These are phyloP conservation scores for Pelobates fuscus DNA, from an alignment of 2,113 vertebrate species.

Conservation along the genomic window DNA sequence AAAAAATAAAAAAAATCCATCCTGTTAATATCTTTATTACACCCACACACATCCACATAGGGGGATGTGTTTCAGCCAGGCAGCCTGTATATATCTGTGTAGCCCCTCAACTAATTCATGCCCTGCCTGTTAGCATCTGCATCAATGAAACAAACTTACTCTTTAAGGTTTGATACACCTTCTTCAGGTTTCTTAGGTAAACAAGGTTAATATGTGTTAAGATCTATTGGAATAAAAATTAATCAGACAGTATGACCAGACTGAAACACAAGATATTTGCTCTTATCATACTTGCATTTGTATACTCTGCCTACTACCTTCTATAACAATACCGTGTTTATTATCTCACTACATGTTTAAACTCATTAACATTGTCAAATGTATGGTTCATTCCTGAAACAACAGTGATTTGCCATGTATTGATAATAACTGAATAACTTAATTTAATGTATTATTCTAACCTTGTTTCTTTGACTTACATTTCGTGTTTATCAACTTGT, in stretches of 20 bases:
- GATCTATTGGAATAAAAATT: slow-evolving; percentile 17
- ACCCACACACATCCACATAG: slow-evolving; percentile 45
- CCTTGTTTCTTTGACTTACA: no score
- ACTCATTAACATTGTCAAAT: background rate
- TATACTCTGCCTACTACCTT: background rate
- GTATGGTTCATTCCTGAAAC: background rate
- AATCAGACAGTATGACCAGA: slow-evolving; percentile 17
- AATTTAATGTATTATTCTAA: no score
- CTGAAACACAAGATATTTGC: slow-evolving; percentile 14
- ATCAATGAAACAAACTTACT: slow-evolving; percentile 40
- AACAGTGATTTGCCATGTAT: no score
- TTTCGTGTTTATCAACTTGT: no score
- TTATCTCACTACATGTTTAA: no score
- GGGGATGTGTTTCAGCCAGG: slow-evolving; percentile 25
- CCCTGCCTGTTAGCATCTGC: slow-evolving; percentile 39
- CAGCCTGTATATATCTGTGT: slow-evolving; percentile 28
- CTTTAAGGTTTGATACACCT: slow-evolving; percentile 26
- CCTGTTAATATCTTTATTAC: slow-evolving; percentile 49
- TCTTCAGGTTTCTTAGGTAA: slow-evolving; percentile 37
- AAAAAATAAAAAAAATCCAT: slow-evolving; percentile 40
- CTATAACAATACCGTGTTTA: background rate
- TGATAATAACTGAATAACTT: no score
- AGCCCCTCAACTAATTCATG: slow-evolving; percentile 44
- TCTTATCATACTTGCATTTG: background rate
- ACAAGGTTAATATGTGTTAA: slow-evolving; percentile 40